Evolutionary conservation across 2,797 vertebrate species (phyloP).

Genomic region (Oryzias dopingdopingensis): DNA sequence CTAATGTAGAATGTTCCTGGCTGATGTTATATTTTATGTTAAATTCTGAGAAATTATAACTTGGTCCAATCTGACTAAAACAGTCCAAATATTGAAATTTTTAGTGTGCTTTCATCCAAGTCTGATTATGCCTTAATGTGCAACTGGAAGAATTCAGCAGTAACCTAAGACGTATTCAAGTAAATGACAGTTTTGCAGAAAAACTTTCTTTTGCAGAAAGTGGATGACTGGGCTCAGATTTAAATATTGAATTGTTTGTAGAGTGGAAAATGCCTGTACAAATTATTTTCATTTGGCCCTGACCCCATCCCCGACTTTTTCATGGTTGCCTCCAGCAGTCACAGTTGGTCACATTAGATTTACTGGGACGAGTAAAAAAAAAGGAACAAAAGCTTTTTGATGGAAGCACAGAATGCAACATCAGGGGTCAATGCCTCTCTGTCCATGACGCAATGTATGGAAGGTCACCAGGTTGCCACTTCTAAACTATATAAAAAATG

Average conservation of each 20-base stretch:
- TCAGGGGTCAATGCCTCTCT: constrained; percentile 25
- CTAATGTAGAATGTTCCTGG: constrained; percentile 48
- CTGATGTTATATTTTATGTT: constrained; percentile 58
- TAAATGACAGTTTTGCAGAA: no score
- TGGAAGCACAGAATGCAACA: constrained; percentile 33
- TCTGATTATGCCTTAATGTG: no score
- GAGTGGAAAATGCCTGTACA: constrained; percentile 39
- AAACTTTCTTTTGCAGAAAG: constrained; percentile 14
- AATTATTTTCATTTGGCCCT: constrained; percentile 49
- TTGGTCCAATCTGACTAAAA: constrained; percentile 55
- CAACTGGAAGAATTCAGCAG: no score
- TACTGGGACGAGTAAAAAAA: constrained; percentile 34
- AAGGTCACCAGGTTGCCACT: constrained; percentile 13
- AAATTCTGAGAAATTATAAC: constrained; percentile 60
- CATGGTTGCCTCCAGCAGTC: constrained; percentile 41
- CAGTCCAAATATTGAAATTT: constrained; percentile 31
- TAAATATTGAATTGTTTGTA: constrained; percentile 40
- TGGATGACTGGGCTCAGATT: constrained; percentile 31
- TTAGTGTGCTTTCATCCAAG: constrained; percentile 9
- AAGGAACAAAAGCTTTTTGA: constrained; percentile 38
- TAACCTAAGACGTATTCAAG: no score
- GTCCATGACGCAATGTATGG: constrained; percentile 16
- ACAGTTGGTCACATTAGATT: constrained; percentile 52
- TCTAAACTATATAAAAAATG: constrained; percentile 20
- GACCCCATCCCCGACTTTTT: constrained; percentile 46